Base-by-base conservation (phyloP, 35 echinoderm and acorn worm genomes). In the Hemicentrotus pulcherrimus region DNA sequence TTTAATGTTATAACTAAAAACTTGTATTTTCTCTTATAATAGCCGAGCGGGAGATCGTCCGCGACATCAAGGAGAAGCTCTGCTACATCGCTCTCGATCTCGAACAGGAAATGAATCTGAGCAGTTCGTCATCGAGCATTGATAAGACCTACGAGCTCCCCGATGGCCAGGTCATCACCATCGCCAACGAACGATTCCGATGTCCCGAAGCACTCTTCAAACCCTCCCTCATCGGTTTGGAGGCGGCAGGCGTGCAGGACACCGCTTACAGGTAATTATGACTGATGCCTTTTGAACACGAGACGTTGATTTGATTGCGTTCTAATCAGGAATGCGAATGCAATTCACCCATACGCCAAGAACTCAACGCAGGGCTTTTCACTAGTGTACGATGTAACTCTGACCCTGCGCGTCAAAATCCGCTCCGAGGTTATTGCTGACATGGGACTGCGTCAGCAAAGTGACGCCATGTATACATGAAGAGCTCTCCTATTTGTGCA, bases 101-200 rank as follows among this genome's bases (percentile, higher is more conserved):
- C 85, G 96, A 97, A 52, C 96, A 97, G 85, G 96, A 97, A 46
- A 95, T 97, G 94, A 22, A 41, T 47, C 91, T 95, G 31, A 94
- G 87, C 31, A 65, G 60, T 46, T 31, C 88, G 46, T 95, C 87
- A 22, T 95, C 91, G 31, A 58, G 48, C 32, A 52, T 96, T 19
- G 95, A 95, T 91, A 96, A 96, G 61, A 96, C 94, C 30, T 96
- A 95, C 86, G 97, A 98, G 65, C 97, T 98, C 14, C 97, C 97
- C 11, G 96, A 97, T 89, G 96, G 96, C n/a, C 97, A 97, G 97
- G 95, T 97, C 47, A 97, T 97, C 85, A 97, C 97, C 88, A 97
- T 97, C 61, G 97, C 95, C 31, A 95, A 95, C 60, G 96, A 96
- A 32, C 96, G 96, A 15, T 96, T 96, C 96, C 94, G 96, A 15